Evolutionary conservation across 2,113 vertebrate species (phyloP), one percentile per base, ranked within the genome.

Genomic region (Numida meleagris): DNA sequence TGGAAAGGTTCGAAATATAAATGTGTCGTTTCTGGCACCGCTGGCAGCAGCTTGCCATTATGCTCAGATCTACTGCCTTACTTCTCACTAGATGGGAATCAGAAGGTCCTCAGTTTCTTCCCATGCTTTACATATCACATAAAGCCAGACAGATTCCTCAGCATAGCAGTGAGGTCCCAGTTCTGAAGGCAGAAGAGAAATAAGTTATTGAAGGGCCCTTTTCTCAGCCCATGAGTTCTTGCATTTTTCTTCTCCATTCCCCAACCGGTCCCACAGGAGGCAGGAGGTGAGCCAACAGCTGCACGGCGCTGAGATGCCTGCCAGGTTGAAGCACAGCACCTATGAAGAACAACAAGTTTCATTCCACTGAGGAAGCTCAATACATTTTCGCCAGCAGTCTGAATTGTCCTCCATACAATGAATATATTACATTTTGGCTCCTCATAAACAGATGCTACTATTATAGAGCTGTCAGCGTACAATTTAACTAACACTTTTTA

Each of bases 111-210:
- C 9, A 19, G 2, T 40, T 29, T 9, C 77, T 45, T 78, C 29
- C n/a, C 74, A 20, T 15, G 16, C 27, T 1, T 13, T 53, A 10
- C 2, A 7, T 4, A 46, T 18, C 14, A 70, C n/a, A 78, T 5
- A 71, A 74, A 8, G 11, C 5, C 75, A 67, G 42, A 29, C 8
- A 11, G 1, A 67, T 50, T 19, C 71, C 34, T 82, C 29, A 88
- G 18, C 38, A 24, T 1, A 62, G 33, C 34, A 55, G 8, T 0
- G 0, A 70, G 42, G 15, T 46, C 21, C 59, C 38, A n/a, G 50
- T 27, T 57, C 61, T 24, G n/a, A 73, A 51, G 16, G 10, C 12
- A 71, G 36, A 33, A n/a, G 55, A 57, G 4, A 58, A n/a, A n/a
- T n/a, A 31, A 58, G 33, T 58, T 27, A 62, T 38, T 11, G 15